Base-by-base conservation (phyloP, 2,888 invertebrate genomes). In the Drosophila maculinotata region DNA sequence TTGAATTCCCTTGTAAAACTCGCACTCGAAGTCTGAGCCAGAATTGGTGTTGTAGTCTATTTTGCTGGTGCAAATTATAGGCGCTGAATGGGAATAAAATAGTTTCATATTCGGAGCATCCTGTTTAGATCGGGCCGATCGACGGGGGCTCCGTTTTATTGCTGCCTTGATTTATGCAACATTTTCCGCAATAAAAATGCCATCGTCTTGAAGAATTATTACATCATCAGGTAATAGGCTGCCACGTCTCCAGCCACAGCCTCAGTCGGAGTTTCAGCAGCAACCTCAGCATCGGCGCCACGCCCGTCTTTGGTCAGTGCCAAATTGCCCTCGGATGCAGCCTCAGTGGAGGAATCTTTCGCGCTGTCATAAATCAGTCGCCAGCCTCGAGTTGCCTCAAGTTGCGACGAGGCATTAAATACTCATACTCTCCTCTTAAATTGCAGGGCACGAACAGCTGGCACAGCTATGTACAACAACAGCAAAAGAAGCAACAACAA, bases 131-230 rank as follows among this genome's bases (percentile, higher is more conserved):
- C 47, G 72, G 56, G 36, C 41, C 63, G 66, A 67, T 62, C 79
- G 59, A 65, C 79, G 64, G 76, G 56, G 79, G 64, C 72, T 76
- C 60, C 64, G 54, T 86, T 86, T 81, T 79, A 86, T 77, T 86
- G 77, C 82, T 71, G 76, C 82, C 84, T 86, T 83, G 86, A 83
- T 86, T 83, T 83, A 86, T 83, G 84, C 83, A 86, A 86, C 86
- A 80, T 84, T 80, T 83, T 78, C 76, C 81, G 74, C 87, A 86
- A 83, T 86, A 80, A 83, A 83, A 83, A 69, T 86, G 87, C 87
- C 83, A 83, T 70, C 71, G 69, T 79, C 76, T 71, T 60, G 42
- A 84, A 86, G 87, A 83, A 86, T 83, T 83, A 83, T 83, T 83
- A 86, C 87, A 86, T 83, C 82, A 83, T 86, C 84, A 86, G 80